Evolutionary conservation across 2,113 vertebrate genomes (phyloP).

Genomic region (Gopherus evgoodei): DNA sequence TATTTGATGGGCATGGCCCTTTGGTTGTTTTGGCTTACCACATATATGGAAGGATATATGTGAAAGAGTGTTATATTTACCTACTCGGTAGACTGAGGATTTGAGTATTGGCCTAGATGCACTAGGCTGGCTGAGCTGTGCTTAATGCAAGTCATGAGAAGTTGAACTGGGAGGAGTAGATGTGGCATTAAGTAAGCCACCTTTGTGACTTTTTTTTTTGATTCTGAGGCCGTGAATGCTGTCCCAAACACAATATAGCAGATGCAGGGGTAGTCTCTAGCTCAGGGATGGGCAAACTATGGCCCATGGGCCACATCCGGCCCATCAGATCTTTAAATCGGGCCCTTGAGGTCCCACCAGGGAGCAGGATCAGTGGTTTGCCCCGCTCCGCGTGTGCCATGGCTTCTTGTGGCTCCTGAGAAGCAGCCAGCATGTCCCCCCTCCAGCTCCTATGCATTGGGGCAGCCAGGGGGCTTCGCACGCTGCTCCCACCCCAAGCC

Average conservation of each 20-base stretch:
- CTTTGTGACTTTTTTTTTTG: neutral
- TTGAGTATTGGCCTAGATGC: neutral
- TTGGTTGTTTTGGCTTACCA: neutral
- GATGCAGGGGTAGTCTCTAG: neutral
- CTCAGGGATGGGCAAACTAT: neutral
- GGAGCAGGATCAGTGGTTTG: too few relatives aligned
- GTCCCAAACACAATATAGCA: neutral
- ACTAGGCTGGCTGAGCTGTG: neutral
- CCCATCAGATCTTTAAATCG: too few relatives aligned
- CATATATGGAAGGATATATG: neutral
- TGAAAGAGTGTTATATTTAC: neutral
- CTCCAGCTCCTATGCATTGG: too few relatives aligned
- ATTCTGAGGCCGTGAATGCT: neutral
- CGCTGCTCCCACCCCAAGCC: too few relatives aligned
- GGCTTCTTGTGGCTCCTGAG: too few relatives aligned
- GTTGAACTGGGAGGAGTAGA: neutral
- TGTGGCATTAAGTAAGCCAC: neutral
- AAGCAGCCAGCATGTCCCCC: too few relatives aligned
- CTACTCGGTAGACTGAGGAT: neutral
- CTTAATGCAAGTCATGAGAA: neutral
- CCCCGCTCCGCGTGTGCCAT: too few relatives aligned
- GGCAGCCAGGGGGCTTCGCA: too few relatives aligned
- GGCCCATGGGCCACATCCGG: neutral
- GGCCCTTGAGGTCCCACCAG: too few relatives aligned
- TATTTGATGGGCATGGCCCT: neutral